Conservation (phyloP, 2,888 invertebrate genomes). For the Patella ulyssiponensis region DNA sequence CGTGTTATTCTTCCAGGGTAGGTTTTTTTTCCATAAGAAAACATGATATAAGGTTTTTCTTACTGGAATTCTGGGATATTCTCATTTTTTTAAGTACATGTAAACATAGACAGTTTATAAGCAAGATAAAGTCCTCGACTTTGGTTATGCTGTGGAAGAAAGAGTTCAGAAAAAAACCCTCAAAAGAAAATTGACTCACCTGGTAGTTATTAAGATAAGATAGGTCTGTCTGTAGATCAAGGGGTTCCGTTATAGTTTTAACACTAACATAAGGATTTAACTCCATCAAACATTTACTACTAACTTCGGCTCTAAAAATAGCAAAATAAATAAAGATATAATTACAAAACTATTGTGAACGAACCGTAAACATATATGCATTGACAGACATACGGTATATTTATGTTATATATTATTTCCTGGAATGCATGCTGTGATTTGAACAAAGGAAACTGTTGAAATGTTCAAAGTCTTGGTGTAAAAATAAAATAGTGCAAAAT, state of each 20-base stretch:
- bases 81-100: no score
- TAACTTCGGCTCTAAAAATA: constrained; percentile 64
- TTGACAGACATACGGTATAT: not conserved
- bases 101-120: no score
- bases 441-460: not conserved
- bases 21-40: no score
- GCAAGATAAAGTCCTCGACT: no score
- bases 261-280: constrained; percentile 71
- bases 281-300: constrained; percentile 60
- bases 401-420: not conserved
- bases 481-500: no score
- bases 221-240: constrained; percentile 56
- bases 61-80: no score
- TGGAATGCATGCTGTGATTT: not conserved
- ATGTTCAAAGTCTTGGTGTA: no score
- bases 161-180: no score
- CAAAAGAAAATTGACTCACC: no score
- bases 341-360: not conserved
- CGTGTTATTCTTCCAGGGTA: no score
- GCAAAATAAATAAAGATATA: not conserved
- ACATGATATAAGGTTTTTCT: no score
- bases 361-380: not conserved
- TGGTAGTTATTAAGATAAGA: constrained; percentile 61
- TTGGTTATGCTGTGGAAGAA: no score
- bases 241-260: constrained; percentile 43